Base-by-base conservation (phyloP, 2,113 vertebrate species). In the Oryzias curvinotus region DNA sequence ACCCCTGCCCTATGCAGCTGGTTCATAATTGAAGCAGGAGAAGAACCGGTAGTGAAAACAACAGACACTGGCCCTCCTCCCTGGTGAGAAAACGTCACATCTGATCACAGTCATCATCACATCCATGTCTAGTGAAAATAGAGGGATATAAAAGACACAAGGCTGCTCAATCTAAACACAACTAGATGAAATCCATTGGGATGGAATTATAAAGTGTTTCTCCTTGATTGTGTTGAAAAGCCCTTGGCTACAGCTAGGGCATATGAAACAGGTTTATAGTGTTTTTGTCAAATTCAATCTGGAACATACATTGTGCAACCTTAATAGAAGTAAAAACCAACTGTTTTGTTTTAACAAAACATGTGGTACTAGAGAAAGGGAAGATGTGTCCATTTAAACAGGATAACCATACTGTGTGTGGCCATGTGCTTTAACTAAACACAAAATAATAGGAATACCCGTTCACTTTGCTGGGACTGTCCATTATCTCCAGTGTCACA, bases 1-100 rank as follows among this genome's bases (percentile, higher is more conserved):
- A 86, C 84, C 87, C 51, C 65, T 87, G 84, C 65, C 79, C 89
- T 73, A 21, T 76, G 71, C 81, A 85, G 79, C 82, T 83, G 86
- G 79, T 73, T 85, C 60, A 82, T 84, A 85, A 90, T 84, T 81
- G 66, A 81, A 70, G 58, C 67, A 71, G 30, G 53, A 60, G 67
- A 48, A 52, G 66, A 78, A 76, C 71, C 13, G 60, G 54, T 65
- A 77, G 68, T 66, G 70, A 77, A 73, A 82, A 84, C 81, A 84
- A 82, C 80, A 82, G 80, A 74, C 73, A 87, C 65, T 57, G 77
- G 80, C 66, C 73, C 73, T 78, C 65, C 76, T 84, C 78, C 84
- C 84, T 83, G 77, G 83, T 82, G 84, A 68, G 75, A 85, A 87
- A 64, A 81, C 55, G 59, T 85, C 88, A 77, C 73, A 68, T 77